Evolutionary conservation across 2,888 invertebrate genomes (phyloP).

Genomic region (Pocota personata): DNA sequence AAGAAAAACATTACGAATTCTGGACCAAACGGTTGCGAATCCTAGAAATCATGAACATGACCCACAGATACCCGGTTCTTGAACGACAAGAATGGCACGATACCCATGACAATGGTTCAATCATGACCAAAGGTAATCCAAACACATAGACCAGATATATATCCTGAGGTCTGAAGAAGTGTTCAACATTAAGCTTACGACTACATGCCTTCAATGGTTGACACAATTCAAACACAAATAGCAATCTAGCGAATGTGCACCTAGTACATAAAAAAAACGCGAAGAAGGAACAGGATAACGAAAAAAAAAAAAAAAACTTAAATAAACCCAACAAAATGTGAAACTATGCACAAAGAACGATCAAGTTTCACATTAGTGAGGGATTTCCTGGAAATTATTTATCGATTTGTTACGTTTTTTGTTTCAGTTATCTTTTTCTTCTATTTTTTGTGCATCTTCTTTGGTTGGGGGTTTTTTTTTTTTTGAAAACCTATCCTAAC

Average conservation of each 20-base stretch:
- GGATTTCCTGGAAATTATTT: slow-evolving; percentile 73
- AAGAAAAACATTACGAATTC: too few species aligned
- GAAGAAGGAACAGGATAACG: background rate
- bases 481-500: slow-evolving; percentile 29
- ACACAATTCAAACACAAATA: background rate
- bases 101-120: too few species aligned
- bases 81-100: too few species aligned
- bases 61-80: too few species aligned
- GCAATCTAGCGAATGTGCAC: background rate
- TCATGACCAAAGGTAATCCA: too few species aligned
- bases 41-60: too few species aligned
- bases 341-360: slow-evolving; percentile 64
- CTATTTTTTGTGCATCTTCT: slow-evolving; percentile 34
- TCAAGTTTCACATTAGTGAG: slow-evolving; percentile 70
- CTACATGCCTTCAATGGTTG: background rate
- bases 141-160: too few species aligned
- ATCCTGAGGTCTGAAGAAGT: too few species aligned
- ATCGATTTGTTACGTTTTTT: slow-evolving; percentile 65
- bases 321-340: slow-evolving; percentile 31
- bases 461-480: slow-evolving; percentile 23
- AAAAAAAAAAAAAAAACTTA: slow-evolving; percentile 5
- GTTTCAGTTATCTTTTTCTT: slow-evolving; percentile 2
- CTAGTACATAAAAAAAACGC: background rate
- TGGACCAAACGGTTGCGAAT: too few species aligned
- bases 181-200: background rate